Evolutionary conservation across 2,888 invertebrate genomes (phyloP), one percentile per base, ranked within the genome.

Genomic region (Carterocephalus palaemon): DNA sequence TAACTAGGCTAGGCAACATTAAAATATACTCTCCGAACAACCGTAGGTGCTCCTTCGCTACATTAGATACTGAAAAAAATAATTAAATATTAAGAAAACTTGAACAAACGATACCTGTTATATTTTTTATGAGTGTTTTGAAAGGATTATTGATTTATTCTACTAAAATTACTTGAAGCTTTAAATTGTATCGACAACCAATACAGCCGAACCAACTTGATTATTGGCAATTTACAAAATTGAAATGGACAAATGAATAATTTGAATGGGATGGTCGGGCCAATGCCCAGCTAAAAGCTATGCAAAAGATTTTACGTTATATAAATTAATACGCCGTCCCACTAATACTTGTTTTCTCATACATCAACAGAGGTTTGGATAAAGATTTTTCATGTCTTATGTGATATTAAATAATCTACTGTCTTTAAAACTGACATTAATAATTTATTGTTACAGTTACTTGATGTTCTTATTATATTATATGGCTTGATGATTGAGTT

Each of bases 131-230:
- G n/a, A n/a, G n/a, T n/a, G n/a, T n/a, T n/a, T n/a, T n/a, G n/a
- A n/a, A n/a, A n/a, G n/a, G n/a, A n/a, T n/a, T n/a, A n/a, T n/a
- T n/a, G n/a, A n/a, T n/a, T n/a, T n/a, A n/a, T n/a, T n/a, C n/a
- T n/a, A n/a, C n/a, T n/a, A n/a, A n/a, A n/a, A n/a, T n/a, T n/a
- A n/a, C n/a, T n/a, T n/a, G n/a, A n/a, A n/a, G n/a, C n/a, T n/a
- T n/a, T n/a, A n/a, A n/a, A n/a, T n/a, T n/a, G n/a, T n/a, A n/a
- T n/a, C n/a, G n/a, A n/a, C n/a, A n/a, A n/a, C n/a, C n/a, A n/a
- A n/a, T n/a, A 24, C 24, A 10, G 9, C 24, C 24, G 24, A 10
- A n/a, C n/a, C n/a, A n/a, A 46, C 46, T 46, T 48, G 34, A 48
- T 49, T 46, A 20, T 26, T 26, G 10, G 9, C n/a, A 7, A 9